Percentiles rank a stretch among this genome's conserved stretches.
Conservation (phyloP, 2,888 invertebrate genomes). For the Lithophane semibrunnea region DNA sequence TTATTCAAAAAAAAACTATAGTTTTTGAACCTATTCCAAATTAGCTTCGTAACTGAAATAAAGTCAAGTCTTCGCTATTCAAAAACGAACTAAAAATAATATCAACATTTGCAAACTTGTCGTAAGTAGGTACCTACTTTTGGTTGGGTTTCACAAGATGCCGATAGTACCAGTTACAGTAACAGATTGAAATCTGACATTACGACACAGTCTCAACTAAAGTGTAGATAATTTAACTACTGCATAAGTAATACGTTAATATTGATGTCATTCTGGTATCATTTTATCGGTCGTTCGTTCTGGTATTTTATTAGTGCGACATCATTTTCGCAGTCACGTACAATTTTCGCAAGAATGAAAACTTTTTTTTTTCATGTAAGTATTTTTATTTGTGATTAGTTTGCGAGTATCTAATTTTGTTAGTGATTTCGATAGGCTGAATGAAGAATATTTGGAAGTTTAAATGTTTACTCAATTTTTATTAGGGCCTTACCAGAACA, state of each 20-base stretch:
- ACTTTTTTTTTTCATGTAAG: too few species aligned
- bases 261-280: background rate
- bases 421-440: background rate
- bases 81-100: conserved; percentile 8
- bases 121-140: conserved; percentile 5
- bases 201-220: conserved; percentile 17
- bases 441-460: background rate
- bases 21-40: too few species aligned
- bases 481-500: too few species aligned
- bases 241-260: background rate
- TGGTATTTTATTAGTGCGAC: background rate
- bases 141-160: conserved; percentile 9
- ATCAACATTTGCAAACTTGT: conserved; percentile 3
- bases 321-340: conserved; percentile 28
- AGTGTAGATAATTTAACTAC: background rate
- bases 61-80: background rate
- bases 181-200: conserved; percentile 26
- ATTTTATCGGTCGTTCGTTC: too few species aligned
- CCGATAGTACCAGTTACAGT: conserved; percentile 28
- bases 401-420: background rate
- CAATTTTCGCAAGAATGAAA: conserved; percentile 32
- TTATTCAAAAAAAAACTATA: too few species aligned
- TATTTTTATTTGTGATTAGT: background rate
- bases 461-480: too few species aligned
- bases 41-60: background rate